Base-by-base conservation (phyloP, 2,113 vertebrate species). In the Cairina moschata region DNA sequence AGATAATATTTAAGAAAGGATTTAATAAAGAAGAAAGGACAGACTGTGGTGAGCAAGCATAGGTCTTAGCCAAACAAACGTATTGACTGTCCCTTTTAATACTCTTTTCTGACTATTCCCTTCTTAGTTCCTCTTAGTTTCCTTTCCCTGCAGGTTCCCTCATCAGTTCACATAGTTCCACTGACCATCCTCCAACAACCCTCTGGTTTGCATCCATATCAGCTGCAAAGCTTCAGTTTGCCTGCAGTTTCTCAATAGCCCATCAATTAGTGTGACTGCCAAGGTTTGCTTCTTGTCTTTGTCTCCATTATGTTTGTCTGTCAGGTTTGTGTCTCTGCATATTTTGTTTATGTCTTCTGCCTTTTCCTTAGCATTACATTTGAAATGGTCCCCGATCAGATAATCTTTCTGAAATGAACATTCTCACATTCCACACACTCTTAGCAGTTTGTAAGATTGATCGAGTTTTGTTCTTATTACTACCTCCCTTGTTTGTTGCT, bases 31-130 rank as follows among this genome's bases (percentile, higher is more conserved):
- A 72, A 55, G 15, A 4, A 5, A 50, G 67, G n/a, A 17, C 21
- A 73, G 46, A 36, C 4, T 8, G 15, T 8, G 7, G 13, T 83
- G 62, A 31, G 3, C 10, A 5, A 8, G 17, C 1, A 1, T 1
- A 46, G 17, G 31, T 4, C 13, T 88, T 26, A 11, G 6, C 55
- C 21, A 32, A 26, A 8, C 9, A 26, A n/a, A 7, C 7, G 4
- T 50, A 34, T 28, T 26, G 2, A 22, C 20, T 75, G 22, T n/a
- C 4, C 9, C 7, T 9, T 66, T 92, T 76, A 66, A 29, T 29
- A 18, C 3, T 59, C n/a, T 48, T 2, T 29, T 32, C 20, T 65
- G 65, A 54, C 26, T 42, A 2, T 67, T 72, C 10, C 16, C 17
- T 7, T 15, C 17, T 55, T 66, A 29, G 10, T 60, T 48, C 4